phyloP scores from a whole-genome alignment of 2,888 invertebrate genomes.

The Xylota sylvarum region DNA sequence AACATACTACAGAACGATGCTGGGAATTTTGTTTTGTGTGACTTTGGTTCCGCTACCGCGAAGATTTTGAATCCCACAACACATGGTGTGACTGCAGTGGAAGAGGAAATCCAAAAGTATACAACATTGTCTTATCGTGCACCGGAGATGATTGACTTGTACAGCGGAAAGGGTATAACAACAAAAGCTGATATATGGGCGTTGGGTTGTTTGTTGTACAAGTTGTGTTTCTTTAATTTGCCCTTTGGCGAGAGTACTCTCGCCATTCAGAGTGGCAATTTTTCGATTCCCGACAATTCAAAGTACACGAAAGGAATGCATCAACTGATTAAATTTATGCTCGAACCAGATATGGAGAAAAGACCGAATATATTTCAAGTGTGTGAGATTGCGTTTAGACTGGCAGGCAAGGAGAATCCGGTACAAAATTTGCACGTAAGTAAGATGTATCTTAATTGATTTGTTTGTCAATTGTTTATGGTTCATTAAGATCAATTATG shows the following conservation, averaged over 20 bases:
- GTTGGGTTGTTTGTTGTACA: slow-evolving; percentile 94
- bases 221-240: slow-evolving; percentile 94
- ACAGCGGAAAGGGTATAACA: slow-evolving; percentile 92
- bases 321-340: slow-evolving; percentile 92
- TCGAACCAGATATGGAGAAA: slow-evolving; percentile 92
- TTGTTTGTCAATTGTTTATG: slow-evolving; percentile 41
- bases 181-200: slow-evolving; percentile 97
- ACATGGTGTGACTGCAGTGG: slow-evolving; percentile 89
- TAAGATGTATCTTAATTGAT: slow-evolving; percentile 70
- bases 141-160: slow-evolving; percentile 97
- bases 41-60: slow-evolving; percentile 97
- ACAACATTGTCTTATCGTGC: slow-evolving; percentile 95
- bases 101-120: slow-evolving; percentile 94
- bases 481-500: slow-evolving; percentile 46
- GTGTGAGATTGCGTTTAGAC: slow-evolving; percentile 89
- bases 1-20: slow-evolving; percentile 93
- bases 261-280: slow-evolving; percentile 95
- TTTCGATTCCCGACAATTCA: slow-evolving; percentile 93
- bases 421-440: slow-evolving; percentile 92
- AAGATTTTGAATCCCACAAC: slow-evolving; percentile 89
- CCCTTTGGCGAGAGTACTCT: slow-evolving; percentile 97
- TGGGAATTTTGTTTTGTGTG: slow-evolving; percentile 94
- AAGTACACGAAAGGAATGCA: slow-evolving; percentile 90
- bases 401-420: slow-evolving; percentile 90
- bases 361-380: slow-evolving; percentile 96